Evolutionary conservation across 30 jellyfish, hydroid and myxozoan genomes (phyloP).

Genomic region (Aurelia sp.): DNA sequence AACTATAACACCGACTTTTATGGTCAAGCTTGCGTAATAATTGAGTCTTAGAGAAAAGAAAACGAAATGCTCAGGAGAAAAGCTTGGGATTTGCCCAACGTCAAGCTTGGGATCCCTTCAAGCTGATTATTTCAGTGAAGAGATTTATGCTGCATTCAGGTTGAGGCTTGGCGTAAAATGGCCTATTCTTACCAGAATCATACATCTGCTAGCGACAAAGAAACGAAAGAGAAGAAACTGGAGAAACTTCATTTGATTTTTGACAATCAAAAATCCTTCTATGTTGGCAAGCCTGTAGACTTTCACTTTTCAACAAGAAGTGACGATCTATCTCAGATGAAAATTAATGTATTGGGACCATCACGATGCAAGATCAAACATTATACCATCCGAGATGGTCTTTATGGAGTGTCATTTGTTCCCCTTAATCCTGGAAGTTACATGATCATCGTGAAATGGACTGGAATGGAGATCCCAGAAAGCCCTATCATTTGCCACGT

Average conservation of each 20-base stretch:
- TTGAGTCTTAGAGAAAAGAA: no score
- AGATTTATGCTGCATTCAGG: no score
- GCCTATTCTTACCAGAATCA: conserved; percentile 22
- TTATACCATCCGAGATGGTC: conserved; percentile 53
- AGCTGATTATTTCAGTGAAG: conserved; percentile 15
- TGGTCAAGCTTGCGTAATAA: conserved; percentile 18
- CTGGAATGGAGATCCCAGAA: conserved; percentile 49
- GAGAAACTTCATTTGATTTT: conserved; percentile 24
- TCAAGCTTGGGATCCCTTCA: background rate
- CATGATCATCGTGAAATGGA: conserved; percentile 64
- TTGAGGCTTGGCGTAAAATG: conserved; percentile 5
- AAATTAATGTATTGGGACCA: conserved; percentile 64
- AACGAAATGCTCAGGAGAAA: no score
- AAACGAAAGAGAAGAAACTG: background rate
- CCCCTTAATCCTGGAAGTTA: conserved; percentile 61
- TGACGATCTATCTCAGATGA: conserved; percentile 39
- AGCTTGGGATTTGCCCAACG: no score
- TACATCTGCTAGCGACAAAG: conserved; percentile 39
- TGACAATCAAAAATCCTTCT: conserved; percentile 15
- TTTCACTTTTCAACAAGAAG: conserved; percentile 64
- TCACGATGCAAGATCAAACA: conserved; percentile 68
- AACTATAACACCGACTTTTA: conserved; percentile 13
- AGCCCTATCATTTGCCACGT: conserved; percentile 62
- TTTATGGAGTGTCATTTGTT: conserved; percentile 65
- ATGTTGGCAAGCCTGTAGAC: conserved; percentile 48